Evolutionary conservation across 2,888 invertebrate species (phyloP), one percentile per base, ranked within the genome.

Genomic region (Cacoxenus indagator): DNA sequence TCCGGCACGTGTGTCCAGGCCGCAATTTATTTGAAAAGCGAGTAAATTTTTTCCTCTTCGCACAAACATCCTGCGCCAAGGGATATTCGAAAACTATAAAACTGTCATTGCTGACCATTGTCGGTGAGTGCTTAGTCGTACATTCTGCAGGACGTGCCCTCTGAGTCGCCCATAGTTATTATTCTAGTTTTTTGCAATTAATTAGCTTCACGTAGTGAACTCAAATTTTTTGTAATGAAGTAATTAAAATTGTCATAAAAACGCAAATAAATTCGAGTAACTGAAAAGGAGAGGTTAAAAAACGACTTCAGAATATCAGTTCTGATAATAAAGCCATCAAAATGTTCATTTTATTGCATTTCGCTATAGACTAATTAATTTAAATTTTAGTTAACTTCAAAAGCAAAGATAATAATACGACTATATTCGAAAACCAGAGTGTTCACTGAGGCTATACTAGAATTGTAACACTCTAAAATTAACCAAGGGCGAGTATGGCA

Each of bases 311-410:
- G 27, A n/a, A n/a, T n/a, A n/a, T n/a, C n/a, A n/a, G n/a, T n/a
- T n/a, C 22, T 71, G 79, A 81, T 78, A 81, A 81, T 81, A 75
- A 83, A 83, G 82, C 64, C 82, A 79, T 83, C 80, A 81, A 70
- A 37, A 62, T 59, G 61, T 17, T 6, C 29, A 29, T 29, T 31
- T 61, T 43, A 61, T 19, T 43, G 24, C 26, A 45, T 62, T 62
- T 43, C 43, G 17, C 31, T 45, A n/a, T n/a, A n/a, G n/a, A n/a
- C n/a, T 62, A 62, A 62, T 62, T 62, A 62, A 62, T 62, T 62
- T 62, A 45, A 62, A 61, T 62, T 57, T 62, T 45, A 45, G 43
- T 62, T 62, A 43, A 22, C 29, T 26, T 43, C 17, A 51, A 6
- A 51, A 55, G 26, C 24, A 55, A 26, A n/a, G n/a, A n/a, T n/a